Evolutionary conservation across 1,140 invertebrate genomes (phyloP).

Genomic region (Drosophila funebris): DNA sequence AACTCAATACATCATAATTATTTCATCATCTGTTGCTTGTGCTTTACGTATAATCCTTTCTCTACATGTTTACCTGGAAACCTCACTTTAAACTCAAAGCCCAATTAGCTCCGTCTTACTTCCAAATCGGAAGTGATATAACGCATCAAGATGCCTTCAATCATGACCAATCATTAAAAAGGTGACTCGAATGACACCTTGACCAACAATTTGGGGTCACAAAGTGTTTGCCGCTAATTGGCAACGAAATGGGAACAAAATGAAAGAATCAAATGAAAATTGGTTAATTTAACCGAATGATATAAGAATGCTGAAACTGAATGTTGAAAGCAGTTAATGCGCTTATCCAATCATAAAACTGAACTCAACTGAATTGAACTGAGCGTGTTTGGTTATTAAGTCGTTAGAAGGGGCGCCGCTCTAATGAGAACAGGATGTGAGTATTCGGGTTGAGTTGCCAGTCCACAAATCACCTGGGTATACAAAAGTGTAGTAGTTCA

Average conservation of each 20-base stretch:
- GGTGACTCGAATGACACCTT: slow-evolving; percentile 75
- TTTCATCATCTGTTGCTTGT: too few species aligned
- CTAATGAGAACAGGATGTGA: slow-evolving; percentile 69
- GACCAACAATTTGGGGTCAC: slow-evolving; percentile 2
- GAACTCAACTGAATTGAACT: slow-evolving; percentile 7
- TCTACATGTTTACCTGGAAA: background rate
- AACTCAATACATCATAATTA: too few species aligned
- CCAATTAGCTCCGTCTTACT: slow-evolving; percentile 52
- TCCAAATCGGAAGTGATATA: slow-evolving; percentile 68
- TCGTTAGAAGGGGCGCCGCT: slow-evolving; percentile 46
- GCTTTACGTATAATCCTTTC: too few species aligned
- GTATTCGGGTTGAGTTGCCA: background rate
- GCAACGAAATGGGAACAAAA: slow-evolving; percentile 21
- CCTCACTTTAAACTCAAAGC: slow-evolving; percentile 12
- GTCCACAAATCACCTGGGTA: slow-evolving; percentile 7
- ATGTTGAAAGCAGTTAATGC: slow-evolving; percentile 34
- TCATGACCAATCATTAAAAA: slow-evolving; percentile 70
- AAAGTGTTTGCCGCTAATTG: slow-evolving; percentile 53
- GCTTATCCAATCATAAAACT: slow-evolving; percentile 17
- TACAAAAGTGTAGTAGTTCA: background rate
- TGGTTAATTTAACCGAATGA: slow-evolving; percentile 73
- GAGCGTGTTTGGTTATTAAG: slow-evolving; percentile 54
- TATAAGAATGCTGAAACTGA: slow-evolving; percentile 51
- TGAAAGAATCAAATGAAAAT: slow-evolving; percentile 36
- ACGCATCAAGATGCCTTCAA: slow-evolving; percentile 21